Evolutionary conservation across 2,888 invertebrate genomes (phyloP).

Genomic region (Drosophila pseudotalamancana): DNA sequence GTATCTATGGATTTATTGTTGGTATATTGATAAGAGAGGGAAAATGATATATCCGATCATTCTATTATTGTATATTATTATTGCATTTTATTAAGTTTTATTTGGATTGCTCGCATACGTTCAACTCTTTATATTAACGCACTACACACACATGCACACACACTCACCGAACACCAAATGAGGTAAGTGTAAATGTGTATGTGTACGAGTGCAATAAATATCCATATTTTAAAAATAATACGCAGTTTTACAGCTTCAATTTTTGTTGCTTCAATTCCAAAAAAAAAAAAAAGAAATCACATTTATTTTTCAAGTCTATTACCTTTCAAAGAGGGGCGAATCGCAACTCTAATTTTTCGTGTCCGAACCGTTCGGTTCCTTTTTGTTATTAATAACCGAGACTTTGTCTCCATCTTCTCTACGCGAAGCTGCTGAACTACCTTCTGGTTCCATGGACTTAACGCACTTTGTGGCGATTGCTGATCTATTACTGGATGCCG

Average conservation of each 20-base stretch:
- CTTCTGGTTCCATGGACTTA: too few relatives aligned
- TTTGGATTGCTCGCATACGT: background rate
- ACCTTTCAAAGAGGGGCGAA: background rate
- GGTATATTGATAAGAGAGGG: too few relatives aligned
- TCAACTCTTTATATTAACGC: background rate
- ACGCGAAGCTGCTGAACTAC: background rate
- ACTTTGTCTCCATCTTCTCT: background rate
- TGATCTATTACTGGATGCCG: too few relatives aligned
- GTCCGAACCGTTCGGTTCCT: background rate
- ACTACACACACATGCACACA: conserved; percentile 27
- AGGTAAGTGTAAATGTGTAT: conserved; percentile 15
- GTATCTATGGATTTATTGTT: too few relatives aligned
- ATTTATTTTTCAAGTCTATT: background rate
- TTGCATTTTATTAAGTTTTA: background rate
- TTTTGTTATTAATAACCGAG: background rate
- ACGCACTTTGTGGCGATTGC: too few relatives aligned
- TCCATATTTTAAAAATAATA: background rate
- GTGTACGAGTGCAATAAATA: conserved; percentile 6
- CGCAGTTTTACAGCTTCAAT: background rate
- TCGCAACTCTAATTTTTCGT: background rate
- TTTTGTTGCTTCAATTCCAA: background rate
- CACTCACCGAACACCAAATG: background rate
- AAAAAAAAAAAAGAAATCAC: background rate
- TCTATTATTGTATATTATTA: too few relatives aligned
- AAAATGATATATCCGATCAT: too few relatives aligned